These are phyloP conservation scores for Campylomormyrus numenius DNA, from an alignment of 2,113 vertebrate genomes.

Conservation along the genomic window DNA sequence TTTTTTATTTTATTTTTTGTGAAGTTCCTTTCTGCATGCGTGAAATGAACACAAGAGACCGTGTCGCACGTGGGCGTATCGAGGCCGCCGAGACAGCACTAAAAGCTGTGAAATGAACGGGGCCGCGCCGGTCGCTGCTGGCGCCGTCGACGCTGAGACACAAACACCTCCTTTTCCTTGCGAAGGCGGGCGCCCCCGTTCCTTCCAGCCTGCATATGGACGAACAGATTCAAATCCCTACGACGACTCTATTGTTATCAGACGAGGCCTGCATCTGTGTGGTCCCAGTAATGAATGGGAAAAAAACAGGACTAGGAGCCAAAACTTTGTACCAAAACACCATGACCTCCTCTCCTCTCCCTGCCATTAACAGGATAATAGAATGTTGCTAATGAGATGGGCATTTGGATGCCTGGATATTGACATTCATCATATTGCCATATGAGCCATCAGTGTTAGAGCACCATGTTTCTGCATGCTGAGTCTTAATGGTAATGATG, in stretches of 20 bases:
- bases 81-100: not conserved
- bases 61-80: not conserved
- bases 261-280: not conserved
- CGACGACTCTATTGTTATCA: not conserved
- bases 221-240: not conserved
- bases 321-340: not conserved
- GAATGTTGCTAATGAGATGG: not conserved
- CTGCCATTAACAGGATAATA: not conserved
- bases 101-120: not conserved
- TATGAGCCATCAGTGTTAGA: not conserved
- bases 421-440: not conserved
- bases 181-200: not conserved
- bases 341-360: not conserved
- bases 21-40: not conserved
- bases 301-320: not conserved
- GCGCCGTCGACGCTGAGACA: not conserved
- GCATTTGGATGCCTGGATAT: not conserved
- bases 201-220: not conserved
- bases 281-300: not conserved
- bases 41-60: not conserved
- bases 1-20: not conserved
- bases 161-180: constrained; percentile 9
- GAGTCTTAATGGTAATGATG: not conserved
- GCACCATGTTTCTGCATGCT: not conserved
- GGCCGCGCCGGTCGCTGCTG: not conserved